Base-by-base conservation (phyloP, 2,113 vertebrate species). In the Bostrychus sinensis region DNA sequence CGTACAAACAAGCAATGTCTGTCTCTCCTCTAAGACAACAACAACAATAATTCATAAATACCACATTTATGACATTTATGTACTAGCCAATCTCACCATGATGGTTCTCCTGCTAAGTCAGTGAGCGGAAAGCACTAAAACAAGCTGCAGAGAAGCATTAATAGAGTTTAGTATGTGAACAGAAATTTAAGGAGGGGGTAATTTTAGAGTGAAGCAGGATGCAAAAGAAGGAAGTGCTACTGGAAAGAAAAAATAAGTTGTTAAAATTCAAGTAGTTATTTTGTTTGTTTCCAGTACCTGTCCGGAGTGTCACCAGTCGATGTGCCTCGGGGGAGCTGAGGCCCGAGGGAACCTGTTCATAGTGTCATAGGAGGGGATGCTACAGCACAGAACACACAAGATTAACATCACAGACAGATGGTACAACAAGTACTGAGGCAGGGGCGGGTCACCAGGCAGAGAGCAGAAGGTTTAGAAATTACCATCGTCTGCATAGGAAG, bases 291-390 rank as follows among this genome's bases (percentile, higher is more conserved):
- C 54, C 46, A 56, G 81, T 93, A 93, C 92, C 92, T 93, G 86
- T 86, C 70, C 80, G 82, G 79, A 80, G 79, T 82, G 72, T 92
- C 92, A 93, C 92, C 93, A 94, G 89, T 93, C 92, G 56, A 91
- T 87, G 75, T 93, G 89, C 68, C 90, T 90, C 37, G 93, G 91
- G 59, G 93, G 92, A 76, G 92, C 93, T 38, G 93, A 93, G 81
- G 93, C 92, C 62, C 92, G 82, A 2, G 92, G 93, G 78, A 93
- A 94, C 85, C 91, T 91, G 89, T 89, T 93, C 84, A 92, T 83
- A 62, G 91, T 91, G 61, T 93, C 91, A 86, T 91, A 92, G 66
- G 92, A 83, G 48, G 91, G 91, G 79, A 92, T 72, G 85, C 91
- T 93, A 90, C 50, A 19, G 55, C 60, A 64, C 46, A 60, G 28